Percentiles rank a stretch among this genome's conserved stretches.
phyloP scores from a whole-genome alignment of 2,113 vertebrate genomes.

The Chionodraco myersi region DNA sequence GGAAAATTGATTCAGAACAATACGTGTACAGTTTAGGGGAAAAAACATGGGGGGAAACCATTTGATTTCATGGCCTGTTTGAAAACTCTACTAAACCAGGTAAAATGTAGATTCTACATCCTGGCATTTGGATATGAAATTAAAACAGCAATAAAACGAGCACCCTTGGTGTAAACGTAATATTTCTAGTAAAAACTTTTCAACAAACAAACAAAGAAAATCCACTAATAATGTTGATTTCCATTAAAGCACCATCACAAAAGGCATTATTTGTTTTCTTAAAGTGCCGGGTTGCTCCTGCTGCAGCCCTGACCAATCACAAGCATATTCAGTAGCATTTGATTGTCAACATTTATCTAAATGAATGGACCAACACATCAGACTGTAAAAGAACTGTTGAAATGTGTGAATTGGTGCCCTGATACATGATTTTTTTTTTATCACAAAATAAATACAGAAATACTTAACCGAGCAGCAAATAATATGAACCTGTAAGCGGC shows the following conservation, averaged over 20 bases:
- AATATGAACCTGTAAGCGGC: slow-evolving; percentile 39
- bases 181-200: slow-evolving; percentile 33
- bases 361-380: slow-evolving; percentile 42
- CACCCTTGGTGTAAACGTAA: slow-evolving; percentile 58
- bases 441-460: slow-evolving; percentile 81
- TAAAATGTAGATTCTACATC: slow-evolving; percentile 37
- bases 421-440: slow-evolving; percentile 36
- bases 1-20: slow-evolving; percentile 46
- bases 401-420: slow-evolving; percentile 43
- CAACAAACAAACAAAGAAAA: slow-evolving; percentile 25
- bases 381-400: slow-evolving; percentile 26
- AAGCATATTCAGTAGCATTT: slow-evolving; percentile 56
- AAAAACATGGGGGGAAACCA: slow-evolving; percentile 11
- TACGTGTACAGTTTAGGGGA: slow-evolving; percentile 8
- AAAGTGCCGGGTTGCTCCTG: slow-evolving; percentile 69
- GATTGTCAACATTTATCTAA: slow-evolving; percentile 37
- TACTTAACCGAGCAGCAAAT: slow-evolving; percentile 51
- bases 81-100: slow-evolving; percentile 15
- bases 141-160: slow-evolving; percentile 38
- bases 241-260: slow-evolving; percentile 63
- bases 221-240: slow-evolving; percentile 38
- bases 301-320: slow-evolving; percentile 44
- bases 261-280: slow-evolving; percentile 45
- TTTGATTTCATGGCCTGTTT: slow-evolving; percentile 20
- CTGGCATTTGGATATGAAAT: slow-evolving; percentile 31